A percentile compares a stretch with the other conserved stretches of the same genome.
Evolutionary conservation across 2,113 vertebrate genomes (phyloP).

Genomic region (Monopterus albus): DNA sequence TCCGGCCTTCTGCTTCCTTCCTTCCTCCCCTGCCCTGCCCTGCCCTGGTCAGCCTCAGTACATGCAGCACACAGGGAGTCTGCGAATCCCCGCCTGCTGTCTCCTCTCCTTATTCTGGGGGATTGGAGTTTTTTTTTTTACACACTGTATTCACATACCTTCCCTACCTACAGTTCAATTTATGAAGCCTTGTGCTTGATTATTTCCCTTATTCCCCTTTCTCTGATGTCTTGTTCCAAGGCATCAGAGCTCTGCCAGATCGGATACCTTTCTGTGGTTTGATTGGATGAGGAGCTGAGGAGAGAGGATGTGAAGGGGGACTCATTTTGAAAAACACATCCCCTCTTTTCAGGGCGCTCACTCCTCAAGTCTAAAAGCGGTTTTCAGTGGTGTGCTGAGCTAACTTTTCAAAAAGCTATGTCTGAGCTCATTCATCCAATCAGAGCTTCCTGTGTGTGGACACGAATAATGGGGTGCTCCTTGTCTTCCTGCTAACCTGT

Average conservation of each 20-base stretch:
- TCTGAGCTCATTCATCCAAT: conserved; percentile 64
- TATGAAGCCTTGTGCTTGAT: conserved; percentile 56
- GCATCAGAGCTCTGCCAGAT: conserved; percentile 61
- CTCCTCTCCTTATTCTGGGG: conserved; percentile 58
- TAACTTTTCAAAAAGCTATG: conserved; percentile 37
- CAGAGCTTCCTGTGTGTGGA: conserved; percentile 53
- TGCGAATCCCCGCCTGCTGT: conserved; percentile 62
- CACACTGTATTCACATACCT: conserved; percentile 30
- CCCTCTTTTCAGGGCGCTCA: conserved; percentile 9
- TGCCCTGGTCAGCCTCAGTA: conserved; percentile 51
- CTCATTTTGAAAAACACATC: conserved; percentile 18
- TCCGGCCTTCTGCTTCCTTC: conserved; percentile 50
- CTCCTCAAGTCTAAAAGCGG: conserved; percentile 14
- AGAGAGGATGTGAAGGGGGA: conserved; percentile 32
- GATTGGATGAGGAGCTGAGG: conserved; percentile 71
- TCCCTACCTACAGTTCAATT: conserved; percentile 52
- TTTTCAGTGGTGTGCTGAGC: conserved; percentile 41
- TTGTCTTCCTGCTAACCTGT: conserved; percentile 61
- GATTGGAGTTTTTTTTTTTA: conserved; percentile 52
- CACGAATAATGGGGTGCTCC: conserved; percentile 23
- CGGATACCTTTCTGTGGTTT: conserved; percentile 51
- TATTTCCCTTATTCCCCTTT: conserved; percentile 21
- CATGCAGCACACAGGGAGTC: conserved; percentile 41
- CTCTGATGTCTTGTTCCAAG: conserved; percentile 67
- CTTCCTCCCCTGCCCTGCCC: conserved; percentile 58